Percentiles rank a stretch among this genome's conserved stretches.
Evolutionary conservation across 2,888 invertebrate genomes (phyloP).

Genomic region (Anarsia innoxiella): DNA sequence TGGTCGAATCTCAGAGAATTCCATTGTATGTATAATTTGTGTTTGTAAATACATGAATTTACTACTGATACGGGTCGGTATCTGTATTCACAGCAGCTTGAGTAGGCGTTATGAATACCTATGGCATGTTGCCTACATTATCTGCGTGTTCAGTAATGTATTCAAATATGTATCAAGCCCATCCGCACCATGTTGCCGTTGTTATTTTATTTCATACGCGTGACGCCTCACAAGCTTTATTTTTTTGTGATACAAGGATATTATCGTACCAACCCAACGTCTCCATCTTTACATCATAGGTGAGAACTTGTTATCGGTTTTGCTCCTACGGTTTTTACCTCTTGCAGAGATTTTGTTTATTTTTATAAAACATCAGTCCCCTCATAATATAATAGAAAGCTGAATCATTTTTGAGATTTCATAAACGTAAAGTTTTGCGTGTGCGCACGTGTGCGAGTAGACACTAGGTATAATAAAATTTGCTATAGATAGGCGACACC

Average conservation of each 20-base stretch:
- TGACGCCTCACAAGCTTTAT: slow-evolving; percentile 60
- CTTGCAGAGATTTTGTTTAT: no score
- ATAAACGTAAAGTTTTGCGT: slow-evolving; percentile 5
- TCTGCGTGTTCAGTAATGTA: slow-evolving; percentile 70
- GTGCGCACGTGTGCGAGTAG: slow-evolving; percentile 22
- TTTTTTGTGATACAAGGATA: slow-evolving; percentile 53
- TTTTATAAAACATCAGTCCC: no score
- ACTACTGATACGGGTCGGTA: slow-evolving; percentile 21
- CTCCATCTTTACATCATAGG: no score
- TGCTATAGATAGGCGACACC: slow-evolving; percentile 40
- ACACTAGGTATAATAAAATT: no score
- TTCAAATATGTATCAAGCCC: slow-evolving; percentile 74
- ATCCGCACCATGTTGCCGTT: slow-evolving; percentile 65
- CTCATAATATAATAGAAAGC: no score
- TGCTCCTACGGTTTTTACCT: no score
- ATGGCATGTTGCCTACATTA: slow-evolving; percentile 61
- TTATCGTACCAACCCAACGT: slow-evolving; percentile 16
- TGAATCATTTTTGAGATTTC: no score
- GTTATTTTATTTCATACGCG: slow-evolving; percentile 72
- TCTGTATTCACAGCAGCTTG: slow-evolving; percentile 57
- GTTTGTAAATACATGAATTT: slow-evolving; percentile 7
- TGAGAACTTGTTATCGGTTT: no score
- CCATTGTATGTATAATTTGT: background rate
- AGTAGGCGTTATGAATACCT: slow-evolving; percentile 68
- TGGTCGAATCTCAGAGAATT: no score